Evolutionary conservation across 2,113 vertebrate species (phyloP), one percentile per base, ranked within the genome.

Genomic region (Phyllostomus discolor): DNA sequence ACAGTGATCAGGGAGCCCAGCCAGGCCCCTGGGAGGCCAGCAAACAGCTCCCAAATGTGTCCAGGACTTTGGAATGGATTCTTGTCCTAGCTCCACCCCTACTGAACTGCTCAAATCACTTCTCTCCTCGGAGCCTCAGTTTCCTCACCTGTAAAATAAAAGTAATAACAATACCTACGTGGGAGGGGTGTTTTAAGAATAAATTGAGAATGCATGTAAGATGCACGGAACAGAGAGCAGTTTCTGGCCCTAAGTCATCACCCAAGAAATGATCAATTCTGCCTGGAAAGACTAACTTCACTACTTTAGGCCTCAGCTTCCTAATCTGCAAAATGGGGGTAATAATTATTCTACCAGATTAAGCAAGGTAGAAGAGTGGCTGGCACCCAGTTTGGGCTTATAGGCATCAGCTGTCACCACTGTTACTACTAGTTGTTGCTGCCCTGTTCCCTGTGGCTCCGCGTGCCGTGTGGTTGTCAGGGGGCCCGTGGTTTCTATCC

Each of bases 271-370:
- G 15, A 28, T 31, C 20, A 19, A 35, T 28, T 88, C 57, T 88
- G 31, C 52, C 46, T 20, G 8, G n/a, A 33, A 88, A 50, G 28
- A 12, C 33, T 62, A n/a, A 31, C 46, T 76, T 38, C 15, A 28
- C 50, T 64, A 14, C 62, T 64, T 64, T 64, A 28, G 28, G 12
- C 62, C 62, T 64, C 12, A 15, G 28, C 24, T 35, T 88, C 64
- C 64, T 64, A 12, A 86, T 82, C 75, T 84, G 35, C 80, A 94
- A 78, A 82, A 41, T 75, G 76, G 66, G 48, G 10, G 4, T 83
- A 19, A n/a, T 38, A 73, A 33, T 67, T 38, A 2, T 7, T 12
- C 17, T 11, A 19, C 52, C 15, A 10, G 83, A 33, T 33, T 20
- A 64, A 88, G 33, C 10, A 24, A 16, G 24, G 57, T 38, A 28